Base-by-base conservation (phyloP, 1,140 invertebrate genomes). In the Drosophila pectinifera region DNA sequence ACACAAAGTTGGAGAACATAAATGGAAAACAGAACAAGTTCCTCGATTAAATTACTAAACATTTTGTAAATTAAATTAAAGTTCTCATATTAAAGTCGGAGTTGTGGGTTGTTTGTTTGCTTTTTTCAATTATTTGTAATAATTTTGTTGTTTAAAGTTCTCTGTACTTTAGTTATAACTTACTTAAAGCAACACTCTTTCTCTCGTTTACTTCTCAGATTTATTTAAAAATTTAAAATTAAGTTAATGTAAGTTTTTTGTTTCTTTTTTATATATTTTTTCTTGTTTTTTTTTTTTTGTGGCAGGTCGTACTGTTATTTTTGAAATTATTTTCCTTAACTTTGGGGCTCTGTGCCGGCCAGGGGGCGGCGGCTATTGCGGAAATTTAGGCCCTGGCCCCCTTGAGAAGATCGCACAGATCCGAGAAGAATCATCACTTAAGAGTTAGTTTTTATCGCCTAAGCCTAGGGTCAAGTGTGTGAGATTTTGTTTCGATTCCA, bases 11-110 rank as follows among this genome's bases (percentile, higher is more conserved):
- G 26, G 49, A 55, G 63, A 51, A 51, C 49, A n/a, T 51, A 45
- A 73, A 41, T 73, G 46, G 53, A 64, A 75, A 74, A 64, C 53
- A 73, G 31, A 63, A 49, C 28, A 57, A n/a, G 34, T 57, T n/a
- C 53, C n/a, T 65, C 31, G n/a, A 18, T 62, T 51, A 20, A 41
- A 43, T 51, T 56, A 53, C 41, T 63, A 73, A 69, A 89, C 49
- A 51, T 89, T 83, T 88, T 89, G 68, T 18, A 89, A 89, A 89
- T 89, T 78, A 89, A 68, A 68, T 78, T 89, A 89, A 89, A 89
- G 78, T 86, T 78, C 59, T 73, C 28, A 41, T 51, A 64, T 61
- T 79, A 67, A 65, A 85, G 74, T 49, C 18, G 46, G 26, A 48
- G 20, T 34, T 49, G 63, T 42, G 51, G 31, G 18, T 55, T 67